Base-by-base conservation (phyloP, 2,888 invertebrate species). In the Polydrusus tereticollis region DNA sequence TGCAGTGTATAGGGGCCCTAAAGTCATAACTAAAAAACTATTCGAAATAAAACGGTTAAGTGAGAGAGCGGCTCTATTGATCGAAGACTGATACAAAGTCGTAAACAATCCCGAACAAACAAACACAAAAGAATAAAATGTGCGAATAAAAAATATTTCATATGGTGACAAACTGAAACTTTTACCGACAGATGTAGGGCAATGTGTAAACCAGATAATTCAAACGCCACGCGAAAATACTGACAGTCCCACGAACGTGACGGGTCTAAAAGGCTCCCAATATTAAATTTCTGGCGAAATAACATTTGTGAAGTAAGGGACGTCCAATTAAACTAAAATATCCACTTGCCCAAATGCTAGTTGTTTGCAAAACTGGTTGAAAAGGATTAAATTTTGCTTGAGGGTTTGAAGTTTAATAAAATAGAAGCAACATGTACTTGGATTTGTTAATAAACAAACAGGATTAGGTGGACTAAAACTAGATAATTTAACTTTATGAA, bases 121-220 rank as follows among this genome's bases (percentile, higher is more conserved):
- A 26, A 7, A 26, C 3, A 26, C 7, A 26, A 26, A 3, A 7
- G 26, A 26, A 5, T 36, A 29, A 55, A 26, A 29, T 55, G 6
- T 14, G n/a, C n/a, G 7, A 29, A 16, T 29, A 29, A 55, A 55
- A 6, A 16, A 6, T 57, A 58, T 21, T 36, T 58, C 41, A 41
- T 38, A 23, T 58, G 12, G 21, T 12, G 21, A 14, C 21, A 38
- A 33, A 18, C 36, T 36, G 18, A 58, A 58, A 58, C 38, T 38
- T 38, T 57, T 18, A 7, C 14, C 14, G 21, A 58, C 58, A 58
- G 58, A 58, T 58, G 58, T 58, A 58, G 58, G 58, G 38, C 21
- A 58, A 38, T 38, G 58, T 38, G 58, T 20, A 21, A 58, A 38
- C 58, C 20, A 20, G 38, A 58, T 58, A 58, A 58, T 58, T 58